Evolutionary conservation across 2,797 vertebrate genomes (phyloP), one percentile per base, ranked within the genome.

Genomic region (Hirundo rustica): DNA sequence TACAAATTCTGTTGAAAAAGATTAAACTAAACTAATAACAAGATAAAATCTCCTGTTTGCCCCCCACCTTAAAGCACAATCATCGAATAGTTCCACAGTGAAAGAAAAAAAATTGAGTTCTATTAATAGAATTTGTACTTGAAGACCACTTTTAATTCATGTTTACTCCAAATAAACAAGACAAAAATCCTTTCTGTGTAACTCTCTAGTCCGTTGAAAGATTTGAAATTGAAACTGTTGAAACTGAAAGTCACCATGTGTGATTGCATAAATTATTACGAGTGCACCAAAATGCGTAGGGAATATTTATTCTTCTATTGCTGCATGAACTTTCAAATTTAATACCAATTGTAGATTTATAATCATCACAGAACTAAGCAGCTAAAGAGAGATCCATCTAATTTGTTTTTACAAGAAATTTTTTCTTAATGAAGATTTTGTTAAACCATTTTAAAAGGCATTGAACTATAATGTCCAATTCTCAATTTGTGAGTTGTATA

Each of bases 11-110:
- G 13, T 71, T 94, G 73, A 88, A 85, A 84, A 81, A 80, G 2
- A 36, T 50, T 30, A 18, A 66, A 91, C 85, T 58, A 89, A 65
- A 65, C 36, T 73, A 23, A 72, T 83, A 78, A 55, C 72, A 48
- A 81, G n/a, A 72, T 47, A 89, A 93, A 92, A 92, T 81, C 53
- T 79, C 25, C 45, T 76, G 10, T 60, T 92, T 93, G 27, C 32
- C 34, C 22, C 75, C 23, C 48, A 62, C 57, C 44, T 87, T 84
- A 80, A 88, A 85, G 50, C 7, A 65, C 4, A 19, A 21, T 84
- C 40, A 53, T 16, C 51, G 25, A 87, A 68, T 70, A 84, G 6
- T 22, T 94, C 66, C 18, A 2, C 14, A 62, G 32, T 53, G 29
- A 44, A 94, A 27, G 13, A 86, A 92, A 73, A 73, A 88, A 38